These are phyloP conservation scores for Manacus vitellinus DNA, from an alignment of 2,113 vertebrate genomes.

Conservation along the genomic window DNA sequence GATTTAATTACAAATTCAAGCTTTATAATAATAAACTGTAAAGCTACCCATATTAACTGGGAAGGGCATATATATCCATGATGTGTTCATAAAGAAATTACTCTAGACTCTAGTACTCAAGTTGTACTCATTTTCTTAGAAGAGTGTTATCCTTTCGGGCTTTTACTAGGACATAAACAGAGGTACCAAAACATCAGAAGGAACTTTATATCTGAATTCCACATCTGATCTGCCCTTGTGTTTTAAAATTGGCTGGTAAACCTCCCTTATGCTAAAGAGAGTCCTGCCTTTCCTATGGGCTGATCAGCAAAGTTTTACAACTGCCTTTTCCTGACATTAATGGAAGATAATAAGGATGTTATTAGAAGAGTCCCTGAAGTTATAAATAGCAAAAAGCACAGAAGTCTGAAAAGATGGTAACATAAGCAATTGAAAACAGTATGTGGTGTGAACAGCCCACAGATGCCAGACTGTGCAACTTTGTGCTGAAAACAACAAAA, in stretches of 20 bases:
- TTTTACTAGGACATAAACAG: not conserved
- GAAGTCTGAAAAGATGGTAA: conserved; percentile 29
- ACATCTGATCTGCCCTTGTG: not conserved
- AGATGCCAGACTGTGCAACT: conserved; percentile 16
- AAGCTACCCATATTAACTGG: not conserved
- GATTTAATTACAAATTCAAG: not conserved
- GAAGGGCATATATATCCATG: not conserved
- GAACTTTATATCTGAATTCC: not conserved
- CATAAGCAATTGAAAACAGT: conserved; percentile 52
- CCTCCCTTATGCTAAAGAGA: not conserved
- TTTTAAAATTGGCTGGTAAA: not conserved
- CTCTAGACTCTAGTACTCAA: not conserved
- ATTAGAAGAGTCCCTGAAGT: conserved; percentile 43
- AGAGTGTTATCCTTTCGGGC: not conserved
- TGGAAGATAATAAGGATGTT: conserved; percentile 26
- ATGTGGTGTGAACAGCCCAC: conserved; percentile 7
- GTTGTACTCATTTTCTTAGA: not conserved
- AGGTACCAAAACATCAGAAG: not conserved
- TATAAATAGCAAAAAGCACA: conserved; percentile 54
- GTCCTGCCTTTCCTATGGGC: not conserved
- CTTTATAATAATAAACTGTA: not conserved
- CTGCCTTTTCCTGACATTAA: not conserved
- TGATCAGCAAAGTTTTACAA: not conserved
- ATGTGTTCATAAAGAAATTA: not conserved
- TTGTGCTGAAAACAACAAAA: conserved; percentile 1